Conservation (phyloP, 2,113 vertebrate species). For the Rana temporaria region DNA sequence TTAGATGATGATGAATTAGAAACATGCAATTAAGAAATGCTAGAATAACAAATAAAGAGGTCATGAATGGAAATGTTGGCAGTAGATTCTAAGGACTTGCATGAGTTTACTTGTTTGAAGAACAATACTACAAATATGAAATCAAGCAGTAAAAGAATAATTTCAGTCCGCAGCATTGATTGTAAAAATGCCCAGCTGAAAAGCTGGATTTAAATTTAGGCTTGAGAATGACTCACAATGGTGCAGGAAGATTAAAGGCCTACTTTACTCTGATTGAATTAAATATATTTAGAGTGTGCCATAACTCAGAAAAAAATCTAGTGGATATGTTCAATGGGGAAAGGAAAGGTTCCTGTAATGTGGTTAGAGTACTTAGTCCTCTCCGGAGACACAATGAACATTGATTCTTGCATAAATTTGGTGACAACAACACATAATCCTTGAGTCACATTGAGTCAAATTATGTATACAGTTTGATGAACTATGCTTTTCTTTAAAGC, state of each 20-base stretch:
- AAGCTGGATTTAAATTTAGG: not conserved
- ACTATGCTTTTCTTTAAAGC: no score
- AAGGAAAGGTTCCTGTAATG: slow-evolving; percentile 36
- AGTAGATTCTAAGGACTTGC: slow-evolving; percentile 55
- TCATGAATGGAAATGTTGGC: slow-evolving; percentile 59
- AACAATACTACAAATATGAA: slow-evolving; percentile 44
- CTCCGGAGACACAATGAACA: not conserved
- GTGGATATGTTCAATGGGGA: slow-evolving; percentile 29
- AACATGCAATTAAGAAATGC: slow-evolving; percentile 66
- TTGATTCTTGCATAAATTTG: slow-evolving; percentile 35
- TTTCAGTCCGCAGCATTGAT: slow-evolving; percentile 42
- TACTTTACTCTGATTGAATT: slow-evolving; percentile 2
- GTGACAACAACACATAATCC: slow-evolving; percentile 19
- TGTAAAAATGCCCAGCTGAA: slow-evolving; percentile 32
- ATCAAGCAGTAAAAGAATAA: slow-evolving; percentile 39
- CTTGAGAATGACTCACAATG: not conserved
- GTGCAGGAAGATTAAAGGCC: not conserved
- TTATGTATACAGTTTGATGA: no score
- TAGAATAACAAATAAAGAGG: slow-evolving; percentile 60
- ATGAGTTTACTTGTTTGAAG: slow-evolving; percentile 42
- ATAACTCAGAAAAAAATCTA: slow-evolving; percentile 42
- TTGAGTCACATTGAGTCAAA: not conserved
- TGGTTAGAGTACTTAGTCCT: slow-evolving; percentile 21
- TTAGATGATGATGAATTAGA: slow-evolving; percentile 66
- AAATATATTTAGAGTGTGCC: not conserved